Percentiles rank a stretch among this genome's conserved stretches.
Conservation (phyloP, 2,888 invertebrate genomes). For the Tetragonula carbonaria region DNA sequence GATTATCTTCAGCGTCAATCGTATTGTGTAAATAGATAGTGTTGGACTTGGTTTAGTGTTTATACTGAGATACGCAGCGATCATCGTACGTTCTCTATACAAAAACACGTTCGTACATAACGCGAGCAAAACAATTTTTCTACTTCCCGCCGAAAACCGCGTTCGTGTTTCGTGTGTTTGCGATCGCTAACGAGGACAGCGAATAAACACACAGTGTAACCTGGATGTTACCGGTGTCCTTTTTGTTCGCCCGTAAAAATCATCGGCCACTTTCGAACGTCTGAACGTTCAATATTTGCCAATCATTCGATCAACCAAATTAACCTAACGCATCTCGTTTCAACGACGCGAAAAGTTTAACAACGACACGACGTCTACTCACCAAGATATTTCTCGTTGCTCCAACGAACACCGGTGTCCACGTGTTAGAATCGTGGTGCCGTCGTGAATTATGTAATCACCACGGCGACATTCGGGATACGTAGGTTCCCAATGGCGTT, state of each 20-base stretch:
- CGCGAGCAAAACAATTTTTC: neutral
- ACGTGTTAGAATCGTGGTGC: constrained; percentile 21
- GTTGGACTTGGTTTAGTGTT: neutral
- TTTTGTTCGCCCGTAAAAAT: neutral
- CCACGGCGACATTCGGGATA: constrained; percentile 40
- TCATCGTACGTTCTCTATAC: rapidly evolving
- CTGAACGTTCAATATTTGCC: neutral
- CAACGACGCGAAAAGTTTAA: neutral
- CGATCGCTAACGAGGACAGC: constrained; percentile 9
- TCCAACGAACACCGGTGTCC: neutral
- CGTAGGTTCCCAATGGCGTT: constrained; percentile 50
- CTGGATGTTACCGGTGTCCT: neutral
- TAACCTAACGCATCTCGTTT: too few relatives aligned
- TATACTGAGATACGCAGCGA: neutral
- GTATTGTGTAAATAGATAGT: neutral
- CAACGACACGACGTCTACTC: constrained; percentile 33
- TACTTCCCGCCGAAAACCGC: neutral
- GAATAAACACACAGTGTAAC: constrained; percentile 21
- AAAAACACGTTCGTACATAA: neutral
- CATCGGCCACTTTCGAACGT: neutral
- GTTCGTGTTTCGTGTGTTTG: constrained; percentile 1
- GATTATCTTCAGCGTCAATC: neutral
- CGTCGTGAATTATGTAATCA: constrained; percentile 66
- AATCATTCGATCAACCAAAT: neutral
- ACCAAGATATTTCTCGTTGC: constrained; percentile 36